phyloP scores from a whole-genome alignment of 2,797 vertebrate species.

The Muraenolepis orangiensis region DNA sequence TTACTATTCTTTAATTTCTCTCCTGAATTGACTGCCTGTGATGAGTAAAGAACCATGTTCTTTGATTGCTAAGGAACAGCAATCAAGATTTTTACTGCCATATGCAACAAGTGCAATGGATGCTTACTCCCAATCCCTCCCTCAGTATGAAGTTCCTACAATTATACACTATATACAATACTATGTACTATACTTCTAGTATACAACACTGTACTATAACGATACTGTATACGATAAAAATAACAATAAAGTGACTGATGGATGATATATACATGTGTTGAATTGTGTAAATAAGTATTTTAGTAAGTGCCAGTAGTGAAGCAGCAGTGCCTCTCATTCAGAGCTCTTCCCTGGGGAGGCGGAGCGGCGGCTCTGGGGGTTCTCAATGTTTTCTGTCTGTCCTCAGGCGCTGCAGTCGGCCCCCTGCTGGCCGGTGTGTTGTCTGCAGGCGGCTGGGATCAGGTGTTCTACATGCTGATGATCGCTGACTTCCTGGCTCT shows the following conservation, averaged over 20 bases:
- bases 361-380: background rate
- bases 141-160: no score
- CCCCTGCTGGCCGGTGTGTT: conserved; percentile 88
- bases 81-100: background rate
- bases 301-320: no score
- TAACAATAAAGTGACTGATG: no score
- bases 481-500: conserved; percentile 83
- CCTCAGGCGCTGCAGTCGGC: conserved; percentile 85
- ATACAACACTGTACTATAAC: no score
- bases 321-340: no score
- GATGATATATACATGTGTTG: no score
- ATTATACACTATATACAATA: no score
- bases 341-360: background rate
- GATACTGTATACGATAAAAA: no score
- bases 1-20: background rate
- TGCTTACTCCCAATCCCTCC: no score
- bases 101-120: no score
- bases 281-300: no score
- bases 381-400: background rate
- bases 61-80: background rate
- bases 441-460: conserved; percentile 85
- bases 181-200: no score
- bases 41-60: background rate
- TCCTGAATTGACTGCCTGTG: background rate
- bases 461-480: conserved; percentile 96